Conservation (phyloP, 2,113 vertebrate species). For the Lampris incognitus region DNA sequence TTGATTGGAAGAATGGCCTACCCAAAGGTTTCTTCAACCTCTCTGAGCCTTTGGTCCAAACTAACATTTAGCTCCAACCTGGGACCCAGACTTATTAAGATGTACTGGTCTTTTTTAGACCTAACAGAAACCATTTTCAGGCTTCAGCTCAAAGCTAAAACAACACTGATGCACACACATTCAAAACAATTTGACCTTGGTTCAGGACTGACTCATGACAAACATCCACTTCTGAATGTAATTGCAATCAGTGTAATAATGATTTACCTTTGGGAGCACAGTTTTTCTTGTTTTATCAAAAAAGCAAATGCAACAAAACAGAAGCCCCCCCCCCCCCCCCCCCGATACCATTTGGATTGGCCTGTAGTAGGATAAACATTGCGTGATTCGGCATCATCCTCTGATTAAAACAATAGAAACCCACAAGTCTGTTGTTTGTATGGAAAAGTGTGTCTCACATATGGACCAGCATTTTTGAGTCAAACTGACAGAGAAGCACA, state of each 20-base stretch:
- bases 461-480: neutral
- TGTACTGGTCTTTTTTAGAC: slow-evolving; percentile 24
- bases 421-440: slow-evolving; percentile 7
- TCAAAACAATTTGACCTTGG: slow-evolving; percentile 17
- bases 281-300: slow-evolving; percentile 11
- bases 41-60: slow-evolving; percentile 20
- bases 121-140: slow-evolving; percentile 17
- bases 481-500: neutral
- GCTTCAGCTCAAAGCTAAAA: slow-evolving; percentile 6
- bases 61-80: slow-evolving; percentile 23
- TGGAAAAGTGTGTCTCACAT: neutral
- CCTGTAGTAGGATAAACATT: neutral
- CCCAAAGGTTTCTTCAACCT: slow-evolving; percentile 42
- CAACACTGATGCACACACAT: slow-evolving; percentile 7
- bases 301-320: slow-evolving; percentile 8
- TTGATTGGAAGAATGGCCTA: slow-evolving; percentile 43
- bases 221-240: slow-evolving; percentile 8
- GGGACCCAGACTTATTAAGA: slow-evolving; percentile 34
- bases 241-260: slow-evolving; percentile 28
- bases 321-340: neutral
- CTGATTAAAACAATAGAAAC: slow-evolving; percentile 25
- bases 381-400: slow-evolving; percentile 16
- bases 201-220: neutral
- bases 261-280: slow-evolving; percentile 14
- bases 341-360: neutral